phyloP scores from a whole-genome alignment of 2,888 invertebrate species.

The Phaonia tiefii region DNA sequence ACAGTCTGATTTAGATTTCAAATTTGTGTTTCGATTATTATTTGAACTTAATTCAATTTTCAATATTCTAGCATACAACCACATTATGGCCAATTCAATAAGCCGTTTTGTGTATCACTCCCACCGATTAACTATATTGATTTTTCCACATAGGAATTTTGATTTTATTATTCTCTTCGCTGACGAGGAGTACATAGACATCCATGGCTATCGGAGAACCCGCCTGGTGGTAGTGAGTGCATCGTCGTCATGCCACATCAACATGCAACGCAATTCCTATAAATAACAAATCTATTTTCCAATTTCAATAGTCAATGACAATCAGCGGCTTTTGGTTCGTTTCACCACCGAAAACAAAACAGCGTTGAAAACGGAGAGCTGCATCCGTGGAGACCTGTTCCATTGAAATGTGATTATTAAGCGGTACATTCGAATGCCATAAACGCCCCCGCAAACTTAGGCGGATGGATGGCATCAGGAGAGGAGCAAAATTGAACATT shows the following conservation, averaged over 20 bases:
- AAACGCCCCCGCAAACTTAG: slow-evolving; percentile 61
- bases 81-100: too few species aligned
- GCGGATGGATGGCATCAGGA: slow-evolving; percentile 32
- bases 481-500: slow-evolving; percentile 53
- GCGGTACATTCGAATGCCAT: slow-evolving; percentile 51
- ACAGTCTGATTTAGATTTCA: too few species aligned
- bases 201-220: too few species aligned
- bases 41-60: too few species aligned
- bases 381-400: slow-evolving; percentile 51
- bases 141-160: not conserved
- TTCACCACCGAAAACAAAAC: slow-evolving; percentile 42
- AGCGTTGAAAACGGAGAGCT: slow-evolving; percentile 13
- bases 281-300: slow-evolving; percentile 68
- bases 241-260: slow-evolving; percentile 41
- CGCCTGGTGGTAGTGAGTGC: too few species aligned
- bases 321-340: slow-evolving; percentile 26
- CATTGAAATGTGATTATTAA: slow-evolving; percentile 59
- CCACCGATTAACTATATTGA: not conserved
- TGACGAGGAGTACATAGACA: not conserved
- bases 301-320: slow-evolving; percentile 66
- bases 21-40: too few species aligned
- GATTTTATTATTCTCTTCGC: not conserved
- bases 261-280: slow-evolving; percentile 65
- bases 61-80: too few species aligned
- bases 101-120: too few species aligned